Base-by-base conservation (phyloP, 2,888 invertebrate genomes). In the Axea sp. region DNA sequence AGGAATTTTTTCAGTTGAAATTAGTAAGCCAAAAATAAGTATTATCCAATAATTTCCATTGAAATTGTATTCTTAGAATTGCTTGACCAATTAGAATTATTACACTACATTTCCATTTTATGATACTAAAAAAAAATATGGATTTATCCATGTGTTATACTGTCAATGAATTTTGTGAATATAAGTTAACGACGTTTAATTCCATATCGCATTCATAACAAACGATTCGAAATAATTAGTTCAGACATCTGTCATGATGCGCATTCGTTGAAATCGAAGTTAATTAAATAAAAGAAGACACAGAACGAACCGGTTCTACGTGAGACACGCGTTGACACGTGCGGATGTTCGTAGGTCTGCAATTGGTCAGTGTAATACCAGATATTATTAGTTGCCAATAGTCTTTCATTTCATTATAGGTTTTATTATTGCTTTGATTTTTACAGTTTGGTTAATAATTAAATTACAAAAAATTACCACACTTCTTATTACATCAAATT, bases 211-310 rank as follows among this genome's bases (percentile, higher is more conserved):
- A 71, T 62, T 71, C 55, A 28, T 39, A 9, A 28, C 55, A 53
- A 62, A 62, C 41, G 71, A 71, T 71, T 62, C 47, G 55, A 62
- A 62, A 68, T 57, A 76, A 76, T 65, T 69, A 62, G 57, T 45
- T 41, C 53, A 12, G 69, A 76, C 69, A 65, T 65, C 60, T 60
- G 76, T 49, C 60, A 67, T 62, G 69, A 73, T 62, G 73, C 37
- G 41, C 60, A 43, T 49, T 62, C 53, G 67, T 28, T 55, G 55
- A 71, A 67, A 71, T 76, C 73, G 68, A 59, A 41, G 80, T 84
- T 87, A 86, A 87, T 87, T 85, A 86, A 86, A 87, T 86, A 83
- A 87, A 84, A 83, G 82, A 81, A 77, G 79, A 4, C 78, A 75
- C 80, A 77, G 77, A 79, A 80, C 75, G 81, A 78, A 71, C 73